Evolutionary conservation across 2,888 invertebrate genomes (phyloP), one percentile per base, ranked within the genome.

Genomic region (Acronicta psi): DNA sequence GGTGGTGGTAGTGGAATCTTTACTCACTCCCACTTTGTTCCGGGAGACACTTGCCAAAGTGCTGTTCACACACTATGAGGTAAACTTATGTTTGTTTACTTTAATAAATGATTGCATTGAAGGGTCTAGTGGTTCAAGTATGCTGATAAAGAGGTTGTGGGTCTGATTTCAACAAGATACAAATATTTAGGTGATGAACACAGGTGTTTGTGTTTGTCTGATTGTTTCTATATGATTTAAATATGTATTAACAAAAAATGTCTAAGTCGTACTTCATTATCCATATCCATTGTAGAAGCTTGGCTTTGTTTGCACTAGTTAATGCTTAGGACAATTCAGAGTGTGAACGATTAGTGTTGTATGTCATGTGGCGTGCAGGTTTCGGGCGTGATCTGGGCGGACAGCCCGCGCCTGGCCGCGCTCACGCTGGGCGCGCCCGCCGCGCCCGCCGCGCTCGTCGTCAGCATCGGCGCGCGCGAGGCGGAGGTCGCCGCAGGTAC

Each of bases 11-110:
- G 96, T 99, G 17, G 99, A 99, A 90, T 98, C 98, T 5, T 93
- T 99, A 11, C 95, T 99, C 17, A 96, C 97, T 31, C 97, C 97
- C 96, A 97, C 98, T 0, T 88, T 96, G 53, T 97, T 98, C 83
- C 94, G 99, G 60, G 97, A 99, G 81, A 97, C 97, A 0, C 92
- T 99, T 10, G 99, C 99, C 0, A 97, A 97, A 87, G 98, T 98
- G 17, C 92, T 99, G n/a, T 99, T 98, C 85, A 95, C 96, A 55
- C 99, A 99, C 86, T 99, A 97, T 92, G 99, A 99, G 95, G 98
- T 98, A 85, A 92, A 11, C 5, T 13, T 0, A 2, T 31, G 3
- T 31, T 13, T 31, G 0, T 31, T 31, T 4, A 11, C 3, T 31
- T 31, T 4, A 11, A 29, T 29, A 29, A 29, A 11, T 29, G 2